Evolutionary conservation across 2,888 invertebrate genomes (phyloP), one percentile per base, ranked within the genome.

Genomic region (Volucella inflata): DNA sequence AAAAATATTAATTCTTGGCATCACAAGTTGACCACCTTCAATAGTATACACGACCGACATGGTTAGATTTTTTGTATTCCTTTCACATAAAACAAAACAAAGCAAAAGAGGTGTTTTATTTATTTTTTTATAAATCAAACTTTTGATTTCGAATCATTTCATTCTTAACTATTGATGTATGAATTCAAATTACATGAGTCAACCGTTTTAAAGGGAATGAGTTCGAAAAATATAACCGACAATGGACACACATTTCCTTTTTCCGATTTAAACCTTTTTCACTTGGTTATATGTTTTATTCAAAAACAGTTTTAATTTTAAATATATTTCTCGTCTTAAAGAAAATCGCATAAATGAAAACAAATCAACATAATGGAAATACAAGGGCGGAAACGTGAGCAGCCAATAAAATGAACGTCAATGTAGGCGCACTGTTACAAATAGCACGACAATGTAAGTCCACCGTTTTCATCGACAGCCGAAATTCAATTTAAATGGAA

Each of bases 31-130:
- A 60, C 79, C 79, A 21, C 79, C 75, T 42, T 79, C 84, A 55
- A 84, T 75, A 53, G 91, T 91, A 83, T 90, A 90, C 57, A 90
- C 90, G 89, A 91, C 89, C 88, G 91, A 91, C 91, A 91, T 91
- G 89, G 89, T 90, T 88, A 60, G 51, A 72, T 67, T 51, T 40
- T 40, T 67, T 16, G 14, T 62, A 12, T 50, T 60, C 14, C 36
- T 40, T 55, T 53, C 3, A 16, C 14, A 42, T 51, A 30, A 42
- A 44, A 51, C 21, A 14, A 21, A 55, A 30, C 16, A 36, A 68
- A 67, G 42, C 67, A 42, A 53, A 38, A 16, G 16, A 38, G 11
- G 30, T n/a, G 1, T 16, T 36, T 53, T 36, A 16, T 50, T 21
- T 55, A 11, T 42, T 8, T 2, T 8, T 50, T 8, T 1, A 40